phyloP scores from a whole-genome alignment of 37 sponge, comb jelly and placozoan genomes.

The Hormiphora californensis region DNA sequence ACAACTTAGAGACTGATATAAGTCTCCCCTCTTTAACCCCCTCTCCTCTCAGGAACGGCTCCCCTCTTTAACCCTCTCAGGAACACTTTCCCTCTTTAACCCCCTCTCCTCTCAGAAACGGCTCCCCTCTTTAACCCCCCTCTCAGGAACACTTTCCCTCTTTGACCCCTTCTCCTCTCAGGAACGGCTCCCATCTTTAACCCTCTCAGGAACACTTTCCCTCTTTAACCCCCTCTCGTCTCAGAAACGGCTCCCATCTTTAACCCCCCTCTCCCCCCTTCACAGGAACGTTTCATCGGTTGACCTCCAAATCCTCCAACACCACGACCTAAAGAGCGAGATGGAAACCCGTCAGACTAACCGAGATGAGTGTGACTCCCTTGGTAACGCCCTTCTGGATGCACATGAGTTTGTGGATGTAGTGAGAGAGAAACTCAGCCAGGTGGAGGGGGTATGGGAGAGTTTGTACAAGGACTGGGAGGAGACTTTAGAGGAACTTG shows the following conservation, averaged over 20 bases:
- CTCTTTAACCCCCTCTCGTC: background rate
- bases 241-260: background rate
- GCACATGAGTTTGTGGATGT: background rate
- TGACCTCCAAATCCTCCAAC: slow-evolving; percentile 1
- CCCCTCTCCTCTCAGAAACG: background rate
- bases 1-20: too few relatives aligned
- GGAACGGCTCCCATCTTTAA: too few relatives aligned
- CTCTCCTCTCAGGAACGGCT: too few relatives aligned
- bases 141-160: too few relatives aligned
- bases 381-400: background rate
- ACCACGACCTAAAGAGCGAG: background rate
- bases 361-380: background rate
- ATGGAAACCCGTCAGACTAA: background rate
- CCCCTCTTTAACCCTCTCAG: too few relatives aligned
- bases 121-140: too few relatives aligned
- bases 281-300: slow-evolving; percentile 1
- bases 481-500: slow-evolving; percentile 14
- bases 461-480: background rate
- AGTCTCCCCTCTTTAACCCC: too few relatives aligned
- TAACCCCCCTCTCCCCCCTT: background rate
- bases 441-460: background rate
- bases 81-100: background rate
- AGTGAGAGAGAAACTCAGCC: background rate
- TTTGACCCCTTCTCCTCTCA: too few relatives aligned
- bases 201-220: too few relatives aligned